Evolutionary conservation across 2,888 invertebrate genomes (phyloP).

Genomic region (Eretmocerus hayati): DNA sequence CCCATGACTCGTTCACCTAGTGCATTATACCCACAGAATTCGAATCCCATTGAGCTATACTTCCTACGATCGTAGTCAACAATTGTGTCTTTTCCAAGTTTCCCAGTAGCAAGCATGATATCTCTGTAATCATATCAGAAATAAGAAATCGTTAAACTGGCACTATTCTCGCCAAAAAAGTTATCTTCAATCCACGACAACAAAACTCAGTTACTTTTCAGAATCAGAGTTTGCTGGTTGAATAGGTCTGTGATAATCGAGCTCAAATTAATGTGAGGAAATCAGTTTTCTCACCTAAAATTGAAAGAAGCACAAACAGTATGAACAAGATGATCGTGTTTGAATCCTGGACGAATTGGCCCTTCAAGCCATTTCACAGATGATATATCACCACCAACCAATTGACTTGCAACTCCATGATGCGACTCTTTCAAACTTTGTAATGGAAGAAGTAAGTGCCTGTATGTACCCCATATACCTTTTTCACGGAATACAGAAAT

Average conservation of each 20-base stretch:
- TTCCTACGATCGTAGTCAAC: no score
- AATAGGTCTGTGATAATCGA: no score
- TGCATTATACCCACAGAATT: conserved; percentile 24
- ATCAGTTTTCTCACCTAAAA: conserved; percentile 57
- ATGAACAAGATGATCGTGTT: conserved; percentile 42
- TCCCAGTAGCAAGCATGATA: conserved; percentile 88
- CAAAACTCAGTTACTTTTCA: no score
- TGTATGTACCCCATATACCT: conserved; percentile 61
- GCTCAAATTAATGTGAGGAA: no score
- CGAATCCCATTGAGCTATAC: no score
- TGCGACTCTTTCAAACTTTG: conserved; percentile 48
- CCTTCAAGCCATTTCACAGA: conserved; percentile 5
- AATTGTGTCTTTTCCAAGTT: conserved; percentile 69
- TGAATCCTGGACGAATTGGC: conserved; percentile 34
- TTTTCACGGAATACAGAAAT: conserved; percentile 59
- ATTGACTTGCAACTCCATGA: conserved; percentile 32
- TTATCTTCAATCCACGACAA: no score
- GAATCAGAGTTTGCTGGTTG: no score
- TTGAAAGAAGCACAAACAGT: conserved; percentile 76
- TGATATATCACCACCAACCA: background rate
- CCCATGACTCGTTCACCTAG: conserved; percentile 28
- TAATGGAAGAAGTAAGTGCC: conserved; percentile 63
- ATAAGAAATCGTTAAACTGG: no score
- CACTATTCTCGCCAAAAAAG: no score
- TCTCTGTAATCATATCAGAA: conserved; percentile 65